Conservation (phyloP, 2,888 invertebrate species). For the Venustoraphidia nigricollis region DNA sequence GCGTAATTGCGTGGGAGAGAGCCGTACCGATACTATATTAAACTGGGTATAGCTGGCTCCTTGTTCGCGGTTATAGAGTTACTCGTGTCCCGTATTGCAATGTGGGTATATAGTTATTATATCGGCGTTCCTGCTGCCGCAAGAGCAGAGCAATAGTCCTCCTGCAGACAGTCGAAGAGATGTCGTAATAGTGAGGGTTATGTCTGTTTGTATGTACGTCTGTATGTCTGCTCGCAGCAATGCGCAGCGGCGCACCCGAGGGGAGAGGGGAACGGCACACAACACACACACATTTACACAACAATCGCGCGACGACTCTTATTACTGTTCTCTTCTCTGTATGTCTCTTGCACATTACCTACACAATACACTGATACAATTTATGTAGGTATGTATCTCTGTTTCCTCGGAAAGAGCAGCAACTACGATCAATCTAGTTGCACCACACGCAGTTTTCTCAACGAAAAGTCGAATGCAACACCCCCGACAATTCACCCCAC, state of each 20-base stretch:
- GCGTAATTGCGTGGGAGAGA: too few relatives aligned
- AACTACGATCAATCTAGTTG: constrained; percentile 20
- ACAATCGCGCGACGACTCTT: constrained; percentile 20
- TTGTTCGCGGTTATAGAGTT: too few relatives aligned
- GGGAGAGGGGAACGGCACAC: constrained; percentile 21
- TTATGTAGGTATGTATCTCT: constrained; percentile 10
- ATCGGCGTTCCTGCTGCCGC: too few relatives aligned
- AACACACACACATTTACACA: constrained; percentile 16
- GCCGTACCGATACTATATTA: too few relatives aligned
- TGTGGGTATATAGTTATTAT: too few relatives aligned
- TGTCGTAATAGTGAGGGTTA: constrained; percentile 26
- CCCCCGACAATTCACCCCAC: constrained; percentile 4
- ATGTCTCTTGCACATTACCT: too few relatives aligned
- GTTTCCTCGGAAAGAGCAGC: constrained; percentile 7
- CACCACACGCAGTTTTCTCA: constrained; percentile 4
- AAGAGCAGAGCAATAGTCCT: too few relatives aligned
- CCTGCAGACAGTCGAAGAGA: constrained; percentile 24
- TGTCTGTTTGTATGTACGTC: constrained; percentile 27
- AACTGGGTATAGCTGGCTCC: too few relatives aligned
- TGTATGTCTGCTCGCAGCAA: constrained; percentile 11
- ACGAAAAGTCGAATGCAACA: neutral
- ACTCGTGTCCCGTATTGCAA: too few relatives aligned
- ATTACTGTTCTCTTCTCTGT: constrained; percentile 20
- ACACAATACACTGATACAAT: constrained; percentile 11
- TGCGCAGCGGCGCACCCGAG: constrained; percentile 13